phyloP scores from a whole-genome alignment of 2,113 vertebrate species.

The Proteles cristata region DNA sequence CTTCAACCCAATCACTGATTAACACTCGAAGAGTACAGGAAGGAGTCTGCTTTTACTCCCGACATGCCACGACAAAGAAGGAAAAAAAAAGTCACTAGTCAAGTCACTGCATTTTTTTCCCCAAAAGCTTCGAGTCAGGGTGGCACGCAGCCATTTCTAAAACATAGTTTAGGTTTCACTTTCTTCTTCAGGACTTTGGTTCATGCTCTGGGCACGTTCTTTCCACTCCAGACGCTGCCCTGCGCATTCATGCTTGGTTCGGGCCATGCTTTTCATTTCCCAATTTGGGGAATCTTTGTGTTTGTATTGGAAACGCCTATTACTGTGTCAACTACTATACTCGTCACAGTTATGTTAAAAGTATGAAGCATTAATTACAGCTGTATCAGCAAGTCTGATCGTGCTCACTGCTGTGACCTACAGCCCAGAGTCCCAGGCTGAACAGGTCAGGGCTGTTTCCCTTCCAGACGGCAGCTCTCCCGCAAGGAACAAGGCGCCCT shows the following conservation, averaged over 20 bases:
- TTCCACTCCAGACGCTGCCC: background rate
- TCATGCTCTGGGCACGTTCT: background rate
- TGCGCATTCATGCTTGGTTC: background rate
- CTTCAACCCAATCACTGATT: background rate
- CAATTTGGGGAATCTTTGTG: background rate
- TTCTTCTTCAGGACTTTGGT: background rate
- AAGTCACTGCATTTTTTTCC: background rate
- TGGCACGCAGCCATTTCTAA: background rate
- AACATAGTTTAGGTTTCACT: background rate
- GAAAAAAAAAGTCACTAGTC: background rate
- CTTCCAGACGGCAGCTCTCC: background rate
- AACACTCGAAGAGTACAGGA: accelerated
- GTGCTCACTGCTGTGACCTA: background rate
- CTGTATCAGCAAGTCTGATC: background rate
- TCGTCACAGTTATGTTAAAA: background rate
- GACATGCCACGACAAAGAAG: background rate
- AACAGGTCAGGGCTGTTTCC: background rate
- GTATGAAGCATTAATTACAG: background rate
- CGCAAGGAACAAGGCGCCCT: background rate
- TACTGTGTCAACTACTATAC: background rate
- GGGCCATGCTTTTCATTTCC: background rate
- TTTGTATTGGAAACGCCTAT: background rate
- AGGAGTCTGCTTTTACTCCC: background rate
- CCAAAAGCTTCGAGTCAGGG: background rate
- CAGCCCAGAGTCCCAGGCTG: background rate